Percentiles rank a stretch among this genome's conserved stretches.
phyloP scores from a whole-genome alignment of 2,888 invertebrate genomes.

The Lacanobia oleracea region DNA sequence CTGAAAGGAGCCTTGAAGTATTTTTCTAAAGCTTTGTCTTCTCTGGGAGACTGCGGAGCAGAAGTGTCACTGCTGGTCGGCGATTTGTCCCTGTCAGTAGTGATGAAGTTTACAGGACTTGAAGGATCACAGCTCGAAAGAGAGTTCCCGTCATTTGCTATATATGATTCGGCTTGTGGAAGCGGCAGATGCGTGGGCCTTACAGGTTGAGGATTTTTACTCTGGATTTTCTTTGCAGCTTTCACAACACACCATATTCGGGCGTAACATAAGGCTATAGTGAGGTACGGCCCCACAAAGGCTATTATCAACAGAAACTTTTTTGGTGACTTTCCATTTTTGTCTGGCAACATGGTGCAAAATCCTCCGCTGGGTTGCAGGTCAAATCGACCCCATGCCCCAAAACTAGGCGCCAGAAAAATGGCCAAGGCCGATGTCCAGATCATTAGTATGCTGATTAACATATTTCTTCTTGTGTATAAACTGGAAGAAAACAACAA shows the following conservation, averaged over 20 bases:
- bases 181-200: constrained; percentile 61
- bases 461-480: constrained; percentile 92
- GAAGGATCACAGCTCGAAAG: neutral
- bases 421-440: constrained; percentile 93
- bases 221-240: constrained; percentile 89
- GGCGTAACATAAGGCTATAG: constrained; percentile 95
- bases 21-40: constrained; percentile 60
- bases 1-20: constrained; percentile 77
- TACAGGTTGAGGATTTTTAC: constrained; percentile 81
- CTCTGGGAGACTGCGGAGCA: constrained; percentile 33
- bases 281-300: constrained; percentile 95
- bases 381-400: constrained; percentile 94
- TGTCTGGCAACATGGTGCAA: constrained; percentile 94
- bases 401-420: constrained; percentile 93
- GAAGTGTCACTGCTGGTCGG: neutral
- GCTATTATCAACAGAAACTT: constrained; percentile 94
- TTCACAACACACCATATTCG: constrained; percentile 95
- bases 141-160: constrained; percentile 16
- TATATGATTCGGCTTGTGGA: constrained; percentile 24
- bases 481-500: constrained; percentile 87
- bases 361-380: constrained; percentile 93
- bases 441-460: constrained; percentile 93
- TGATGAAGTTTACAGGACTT: constrained; percentile 18
- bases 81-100: constrained; percentile 13
- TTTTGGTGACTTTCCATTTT: constrained; percentile 90